Evolutionary conservation across 2,113 vertebrate genomes (phyloP).

Genomic region (Neogale vison): DNA sequence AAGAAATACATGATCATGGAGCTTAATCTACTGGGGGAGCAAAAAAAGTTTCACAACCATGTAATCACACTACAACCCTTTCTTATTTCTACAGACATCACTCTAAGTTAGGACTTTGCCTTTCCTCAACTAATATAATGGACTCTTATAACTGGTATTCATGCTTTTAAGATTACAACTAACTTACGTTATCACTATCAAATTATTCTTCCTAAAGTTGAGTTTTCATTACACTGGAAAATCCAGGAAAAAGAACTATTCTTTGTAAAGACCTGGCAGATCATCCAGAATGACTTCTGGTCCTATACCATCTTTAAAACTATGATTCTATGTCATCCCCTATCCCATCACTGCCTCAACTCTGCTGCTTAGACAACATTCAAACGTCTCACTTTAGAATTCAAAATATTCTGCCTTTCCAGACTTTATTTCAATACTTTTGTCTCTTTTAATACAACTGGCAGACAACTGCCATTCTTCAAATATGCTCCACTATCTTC

Average conservation of each 20-base stretch:
- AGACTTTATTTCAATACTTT: not conserved
- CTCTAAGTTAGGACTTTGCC: not conserved
- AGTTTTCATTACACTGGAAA: not conserved
- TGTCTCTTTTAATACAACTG: not conserved
- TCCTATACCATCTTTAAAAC: not conserved
- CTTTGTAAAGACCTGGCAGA: not conserved
- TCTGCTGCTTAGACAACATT: not conserved
- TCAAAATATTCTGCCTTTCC: not conserved
- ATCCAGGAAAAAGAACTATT: not conserved
- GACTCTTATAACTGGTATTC: not conserved
- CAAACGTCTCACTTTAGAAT: not conserved
- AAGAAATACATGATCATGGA: not conserved
- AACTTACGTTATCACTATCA: not conserved
- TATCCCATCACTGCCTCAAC: not conserved
- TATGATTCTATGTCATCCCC: not conserved
- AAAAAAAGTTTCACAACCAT: not conserved
- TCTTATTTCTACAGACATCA: constrained; percentile 28
- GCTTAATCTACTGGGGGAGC: not conserved
- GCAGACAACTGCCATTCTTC: not conserved
- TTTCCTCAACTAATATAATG: not conserved
- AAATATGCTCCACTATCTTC: not conserved
- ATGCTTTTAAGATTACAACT: constrained; percentile 29
- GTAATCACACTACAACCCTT: not conserved
- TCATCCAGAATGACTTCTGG: constrained; percentile 3
- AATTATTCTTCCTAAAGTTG: not conserved